Base-by-base conservation (phyloP, 35 echinoderm and acorn worm genomes). In the Heliocidaris tuberculata region DNA sequence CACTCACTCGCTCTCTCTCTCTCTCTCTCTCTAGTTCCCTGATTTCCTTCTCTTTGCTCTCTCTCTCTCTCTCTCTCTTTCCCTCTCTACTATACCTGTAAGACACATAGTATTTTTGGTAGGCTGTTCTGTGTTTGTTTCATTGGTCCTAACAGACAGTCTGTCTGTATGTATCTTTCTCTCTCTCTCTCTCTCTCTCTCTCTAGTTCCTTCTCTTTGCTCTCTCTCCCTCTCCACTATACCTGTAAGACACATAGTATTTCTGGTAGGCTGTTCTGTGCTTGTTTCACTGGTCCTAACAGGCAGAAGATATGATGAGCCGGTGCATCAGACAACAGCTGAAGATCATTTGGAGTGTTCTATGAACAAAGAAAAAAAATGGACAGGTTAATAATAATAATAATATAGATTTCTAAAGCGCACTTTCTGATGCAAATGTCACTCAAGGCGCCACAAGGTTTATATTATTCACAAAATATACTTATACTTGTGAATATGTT, bases 311-410 rank as follows among this genome's bases (percentile, higher is more conserved):
- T 88, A 27, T 98, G 97, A 95, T 99, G 98, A 32, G 97, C 97
- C n/a, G 98, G 97, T 6, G 98, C 98, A 97, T 99, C 98, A 9
- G 98, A 99, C 30, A 99, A 92, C 9, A 99, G 94, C 92, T 99
- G 98, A 6, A 99, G 91, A 85, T 99, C 98, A 93, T 99, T 99
- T 48, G 98, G 98, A 17, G 98, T 99, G 86, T 99, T 99, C 98
- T 99, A 94, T 4, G 87, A 97, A 95, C 16, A 86, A 85, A 21
- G 9, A 94, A 59, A 70, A 21, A 70, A 16, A 27, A 0, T 42
- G 35, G 35, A 52, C 30, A 94, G 48, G 92, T 47, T 42, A 9
- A 29, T 30, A n/a, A n/a, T n/a, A n/a, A n/a, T n/a, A n/a, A n/a
- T n/a, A n/a, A n/a, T n/a, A n/a, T n/a, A n/a, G n/a, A n/a, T n/a